phyloP scores from a whole-genome alignment of 1,140 invertebrate species.

The Achroia grisella region DNA sequence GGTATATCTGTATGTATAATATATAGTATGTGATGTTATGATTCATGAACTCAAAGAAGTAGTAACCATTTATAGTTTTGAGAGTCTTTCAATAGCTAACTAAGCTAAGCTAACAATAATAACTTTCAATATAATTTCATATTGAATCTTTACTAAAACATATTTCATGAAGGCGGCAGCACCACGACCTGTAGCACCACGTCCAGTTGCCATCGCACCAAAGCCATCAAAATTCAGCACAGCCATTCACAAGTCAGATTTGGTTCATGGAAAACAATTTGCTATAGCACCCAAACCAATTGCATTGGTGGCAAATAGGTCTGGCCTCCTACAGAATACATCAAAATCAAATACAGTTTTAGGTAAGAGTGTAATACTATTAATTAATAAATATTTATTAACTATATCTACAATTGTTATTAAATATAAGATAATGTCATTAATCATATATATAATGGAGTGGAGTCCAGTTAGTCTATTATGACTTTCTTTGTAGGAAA shows the following conservation, averaged over 20 bases:
- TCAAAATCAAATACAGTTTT: constrained; percentile 39
- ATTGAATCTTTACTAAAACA: neutral
- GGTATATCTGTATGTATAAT: too few relatives aligned
- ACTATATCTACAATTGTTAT: too few relatives aligned
- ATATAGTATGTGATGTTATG: too few relatives aligned
- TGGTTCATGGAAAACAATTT: constrained; percentile 21
- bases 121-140: too few relatives aligned
- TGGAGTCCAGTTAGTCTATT: too few relatives aligned
- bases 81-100: neutral
- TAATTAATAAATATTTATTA: too few relatives aligned
- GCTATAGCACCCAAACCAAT: constrained; percentile 46
- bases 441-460: too few relatives aligned
- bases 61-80: neutral
- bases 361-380: constrained; percentile 34
- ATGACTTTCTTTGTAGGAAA: too few relatives aligned
- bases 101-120: too few relatives aligned
- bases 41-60: too few relatives aligned
- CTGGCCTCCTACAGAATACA: constrained; percentile 37
- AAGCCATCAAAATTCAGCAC: constrained; percentile 34
- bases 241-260: constrained; percentile 11
- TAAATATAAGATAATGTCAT: too few relatives aligned
- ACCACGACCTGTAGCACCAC: constrained; percentile 21
- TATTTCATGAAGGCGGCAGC: constrained; percentile 25
- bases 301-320: constrained; percentile 24
- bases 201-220: constrained; percentile 59